Base-by-base conservation (phyloP, 2,113 vertebrate genomes). In the Ptychochromis oligacanthus region DNA sequence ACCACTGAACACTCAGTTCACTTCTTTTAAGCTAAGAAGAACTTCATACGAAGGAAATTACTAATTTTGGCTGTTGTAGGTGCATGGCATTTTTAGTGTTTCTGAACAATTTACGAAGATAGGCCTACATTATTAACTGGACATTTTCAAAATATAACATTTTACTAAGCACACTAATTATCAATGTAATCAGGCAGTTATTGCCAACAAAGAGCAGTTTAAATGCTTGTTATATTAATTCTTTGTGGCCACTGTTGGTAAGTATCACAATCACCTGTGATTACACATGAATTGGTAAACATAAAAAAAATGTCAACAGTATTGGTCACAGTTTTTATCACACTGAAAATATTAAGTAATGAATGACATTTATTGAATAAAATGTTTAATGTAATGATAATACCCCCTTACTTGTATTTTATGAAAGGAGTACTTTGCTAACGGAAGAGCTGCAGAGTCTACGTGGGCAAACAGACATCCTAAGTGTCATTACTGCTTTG, bases 401-500 rank as follows among this genome's bases (percentile, higher is more conserved):
- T 43, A 62, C 38, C 13, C 17, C 24, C 26, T 72, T 26, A 38
- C 46, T 24, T 43, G 40, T 54, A 9, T 14, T 72, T 54, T 34
- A 72, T 34, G 46, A 54, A 31, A 52, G 26, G 18, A 2, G 18
- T 22, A 34, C 20, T n/a, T 67, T 15, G 38, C 11, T 6, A 65
- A 49, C 2, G 67, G 13, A 54, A 34, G 9, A 31, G 49, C 34
- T 65, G 46, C 31, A 17, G 67, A n/a, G 67, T 31, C 3, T n/a
- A 61, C 28, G 3, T 46, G 75, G 36, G 54, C 5, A 76, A 59
- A 85, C 24, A 70, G 20, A 52, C 49, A 79, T 56, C 62, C 58
- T 54, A 4, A 43, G 38, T 59, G 52, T 62, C 62, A 75, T 65
- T 20, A 12, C 26, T 22, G 31, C 81, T 93, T 91, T 87, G 75